Percentiles rank a stretch among this genome's conserved stretches.
These are phyloP conservation scores for Hyperoplus lanceolatus DNA, from an alignment of 2,797 vertebrate genomes.

Conservation along the genomic window DNA sequence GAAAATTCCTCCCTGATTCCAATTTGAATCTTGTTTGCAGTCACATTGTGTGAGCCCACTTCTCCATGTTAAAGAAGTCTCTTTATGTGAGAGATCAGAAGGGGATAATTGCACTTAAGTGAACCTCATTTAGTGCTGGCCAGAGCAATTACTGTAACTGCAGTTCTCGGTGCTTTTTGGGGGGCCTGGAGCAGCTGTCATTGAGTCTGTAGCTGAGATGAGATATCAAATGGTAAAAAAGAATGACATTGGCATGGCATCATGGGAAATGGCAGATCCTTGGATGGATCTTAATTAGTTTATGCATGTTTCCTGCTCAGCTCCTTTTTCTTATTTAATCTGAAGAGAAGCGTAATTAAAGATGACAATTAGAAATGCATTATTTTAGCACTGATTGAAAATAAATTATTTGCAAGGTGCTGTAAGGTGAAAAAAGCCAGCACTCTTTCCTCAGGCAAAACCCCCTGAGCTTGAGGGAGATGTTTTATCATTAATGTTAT, in stretches of 20 bases:
- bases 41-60: constrained; percentile 84
- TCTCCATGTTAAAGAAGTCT: constrained; percentile 84
- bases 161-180: constrained; percentile 78
- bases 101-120: constrained; percentile 87
- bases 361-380: constrained; percentile 79
- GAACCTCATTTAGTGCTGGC: constrained; percentile 86
- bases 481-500: constrained; percentile 89
- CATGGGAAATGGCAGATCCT: constrained; percentile 76
- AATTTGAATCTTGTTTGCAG: constrained; percentile 86
- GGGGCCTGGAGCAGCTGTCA: constrained; percentile 77
- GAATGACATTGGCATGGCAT: constrained; percentile 80
- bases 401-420: constrained; percentile 80
- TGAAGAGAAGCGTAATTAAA: constrained; percentile 79
- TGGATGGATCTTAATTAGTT: constrained; percentile 80
- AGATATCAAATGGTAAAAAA: constrained; percentile 79
- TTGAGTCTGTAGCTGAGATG: constrained; percentile 73
- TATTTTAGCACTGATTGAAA: constrained; percentile 79
- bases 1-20: constrained; percentile 84
- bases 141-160: constrained; percentile 87
- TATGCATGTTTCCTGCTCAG: constrained; percentile 64
- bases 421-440: constrained; percentile 78
- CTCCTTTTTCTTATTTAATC: constrained; percentile 52
- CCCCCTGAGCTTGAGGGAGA: constrained; percentile 73
- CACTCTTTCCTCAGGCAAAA: constrained; percentile 75
- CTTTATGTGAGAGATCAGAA: constrained; percentile 86